Base-by-base conservation (phyloP, 2,888 invertebrate species). In the Eurois occulta region DNA sequence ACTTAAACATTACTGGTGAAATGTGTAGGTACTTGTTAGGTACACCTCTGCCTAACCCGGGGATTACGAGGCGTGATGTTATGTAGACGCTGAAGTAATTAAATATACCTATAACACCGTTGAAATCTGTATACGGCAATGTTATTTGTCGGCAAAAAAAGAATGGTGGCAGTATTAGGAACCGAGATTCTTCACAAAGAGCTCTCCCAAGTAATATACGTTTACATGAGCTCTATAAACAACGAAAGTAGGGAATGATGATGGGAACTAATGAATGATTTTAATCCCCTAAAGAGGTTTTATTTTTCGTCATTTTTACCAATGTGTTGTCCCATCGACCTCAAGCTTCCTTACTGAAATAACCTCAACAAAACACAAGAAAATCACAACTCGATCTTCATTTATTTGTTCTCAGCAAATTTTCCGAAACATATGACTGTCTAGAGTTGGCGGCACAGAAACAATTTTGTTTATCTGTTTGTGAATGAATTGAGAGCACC, bases 401-500 rank as follows among this genome's bases (percentile, higher is more conserved):
- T 78, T 86, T 70, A 64, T 78, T 80, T 73, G 41, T 65, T 65
- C 41, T 62, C 41, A 32, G 24, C 35, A 68, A 75, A 72, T 60
- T 72, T 52, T 13, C 68, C n/a, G 28, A 77, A 85, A 80, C 77
- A 80, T 86, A 82, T 76, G 83, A 77, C 72, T 76, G 74, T 62
- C 62, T 73, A 70, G 78, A 86, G 64, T 72, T 43, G 24, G 46
- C 24, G 32, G 28, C 38, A 68, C 48, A 70, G 60, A 38, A 69
- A 82, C 83, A 73, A 95, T 94, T 94, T 92, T 94, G 94, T 95
- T 95, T 95, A 95, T 95, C 92, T 93, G 91, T 89, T 88, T 78
- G 83, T 79, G 88, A 96, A 95, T 96, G 94, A 96, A 96, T 95
- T 94, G 95, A 96, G 92, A 94, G 93, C 95, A 92, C 95, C 95